Base-by-base conservation (phyloP, 2,797 vertebrate species). In the Poeciliopsis turneri region DNA sequence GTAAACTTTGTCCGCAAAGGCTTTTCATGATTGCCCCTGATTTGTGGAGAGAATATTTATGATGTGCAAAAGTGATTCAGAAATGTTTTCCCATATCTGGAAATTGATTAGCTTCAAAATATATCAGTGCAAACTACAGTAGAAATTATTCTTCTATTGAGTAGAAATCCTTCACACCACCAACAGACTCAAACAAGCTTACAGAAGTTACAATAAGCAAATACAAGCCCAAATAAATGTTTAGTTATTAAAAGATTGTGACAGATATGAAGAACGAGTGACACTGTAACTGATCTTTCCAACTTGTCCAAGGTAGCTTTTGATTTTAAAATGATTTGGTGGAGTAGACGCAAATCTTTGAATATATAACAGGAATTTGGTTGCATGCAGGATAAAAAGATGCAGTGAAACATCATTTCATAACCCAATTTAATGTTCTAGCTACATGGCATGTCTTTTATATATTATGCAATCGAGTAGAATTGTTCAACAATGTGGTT, bases 11-110 rank as follows among this genome's bases (percentile, higher is more conserved):
- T 78, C 47, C 80, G 53, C 41, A 55, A 78, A 87, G 66, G 66
- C 82, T 84, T 81, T 76, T 72, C 86, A 82, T 72, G 74, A 94
- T 88, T 68, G 78, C 83, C 89, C 92, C 76, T 85, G 79, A 85
- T 85, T 90, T 87, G 93, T 84, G 77, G 78, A 87, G 91, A 93
- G 87, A 92, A 92, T 33, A 84, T 87, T 75, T 82, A 87, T 74
- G 82, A 89, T 80, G 83, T 90, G 82, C 87, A 82, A 83, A 71
- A 84, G 80, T 88, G 30, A 90, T 71, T 41, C 4, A n/a, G 5
- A n/a, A 77, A 28, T 61, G 3, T 0, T 74, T 43, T 88, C 88
- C 33, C 30, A 47, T 46, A 59, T 53, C 30, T 75, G 7, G n/a
- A 72, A 82, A 57, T 82, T n/a, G 75, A 5, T 30, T 64, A 45